A percentile compares a stretch with the other conserved stretches of the same genome.
Evolutionary conservation across 2,888 invertebrate species (phyloP).

Genomic region (Dolichomitus sp.): DNA sequence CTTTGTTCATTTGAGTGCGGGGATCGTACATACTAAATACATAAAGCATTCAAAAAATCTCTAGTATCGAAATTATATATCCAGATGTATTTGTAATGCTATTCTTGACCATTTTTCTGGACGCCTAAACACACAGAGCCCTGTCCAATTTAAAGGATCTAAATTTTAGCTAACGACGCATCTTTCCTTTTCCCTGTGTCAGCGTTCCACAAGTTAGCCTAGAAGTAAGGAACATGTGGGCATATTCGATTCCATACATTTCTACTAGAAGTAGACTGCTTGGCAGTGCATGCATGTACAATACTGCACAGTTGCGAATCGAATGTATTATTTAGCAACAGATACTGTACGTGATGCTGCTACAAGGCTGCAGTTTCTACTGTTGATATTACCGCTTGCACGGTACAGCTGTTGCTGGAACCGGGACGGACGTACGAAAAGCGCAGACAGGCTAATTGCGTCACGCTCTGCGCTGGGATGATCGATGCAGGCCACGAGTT

Average conservation of each 20-base stretch:
- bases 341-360: constrained; percentile 23
- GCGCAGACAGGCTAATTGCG: constrained; percentile 65
- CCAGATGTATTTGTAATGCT: not conserved
- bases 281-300: constrained; percentile 13
- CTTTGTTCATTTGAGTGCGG: too few species aligned
- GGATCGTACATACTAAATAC: too few species aligned
- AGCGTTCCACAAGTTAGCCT: constrained; percentile 4
- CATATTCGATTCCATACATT: not conserved
- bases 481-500: constrained; percentile 59
- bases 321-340: constrained; percentile 26
- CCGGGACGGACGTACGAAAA: constrained; percentile 52
- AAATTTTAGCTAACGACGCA: not conserved
- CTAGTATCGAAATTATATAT: too few species aligned
- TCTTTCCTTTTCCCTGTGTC: not conserved
- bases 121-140: not conserved
- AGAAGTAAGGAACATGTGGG: not conserved
- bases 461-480: constrained; percentile 56
- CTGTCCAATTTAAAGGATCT: not conserved
- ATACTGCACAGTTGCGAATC: constrained; percentile 14
- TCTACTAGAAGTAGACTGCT: not conserved
- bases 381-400: constrained; percentile 22
- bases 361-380: constrained; percentile 12
- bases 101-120: not conserved
- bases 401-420: constrained; percentile 5
- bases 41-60: too few species aligned